These are phyloP conservation scores for Heteronetta atricapilla DNA, from an alignment of 2,113 vertebrate species.

Conservation along the genomic window DNA sequence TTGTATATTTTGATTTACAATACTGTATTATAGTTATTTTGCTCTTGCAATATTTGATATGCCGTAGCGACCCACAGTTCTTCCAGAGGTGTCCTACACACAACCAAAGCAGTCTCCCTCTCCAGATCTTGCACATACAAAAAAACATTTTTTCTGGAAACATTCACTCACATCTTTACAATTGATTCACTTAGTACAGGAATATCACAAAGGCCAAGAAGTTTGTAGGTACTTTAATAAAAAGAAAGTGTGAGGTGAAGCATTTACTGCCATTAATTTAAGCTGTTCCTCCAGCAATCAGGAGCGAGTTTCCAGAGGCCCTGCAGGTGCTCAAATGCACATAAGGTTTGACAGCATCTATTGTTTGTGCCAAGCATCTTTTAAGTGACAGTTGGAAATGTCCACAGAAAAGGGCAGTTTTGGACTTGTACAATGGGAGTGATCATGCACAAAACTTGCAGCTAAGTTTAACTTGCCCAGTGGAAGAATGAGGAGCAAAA, in stretches of 20 bases:
- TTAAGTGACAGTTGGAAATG: conserved; percentile 10
- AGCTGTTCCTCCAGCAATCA: not conserved
- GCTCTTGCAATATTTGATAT: not conserved
- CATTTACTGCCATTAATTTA: conserved; percentile 45
- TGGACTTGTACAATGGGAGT: not conserved
- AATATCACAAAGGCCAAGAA: not conserved
- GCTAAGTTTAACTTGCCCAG: not conserved
- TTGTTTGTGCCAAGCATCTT: conserved; percentile 7
- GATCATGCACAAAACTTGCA: not conserved
- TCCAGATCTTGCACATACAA: not conserved
- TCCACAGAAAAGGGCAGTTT: not conserved
- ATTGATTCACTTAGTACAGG: not conserved
- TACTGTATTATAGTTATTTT: not conserved
- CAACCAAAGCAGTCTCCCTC: not conserved
- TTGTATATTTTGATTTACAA: not conserved
- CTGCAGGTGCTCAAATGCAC: not conserved
- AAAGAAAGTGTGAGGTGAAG: conserved; percentile 55
- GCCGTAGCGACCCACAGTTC: not conserved
- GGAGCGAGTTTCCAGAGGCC: conserved; percentile 25
- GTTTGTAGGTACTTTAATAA: conserved; percentile 34
- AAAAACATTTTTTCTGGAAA: not conserved
- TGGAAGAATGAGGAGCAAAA: not conserved
- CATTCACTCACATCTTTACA: conserved; percentile 20
- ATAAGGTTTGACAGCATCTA: not conserved
- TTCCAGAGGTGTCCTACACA: not conserved